These are phyloP conservation scores for Phortica magna DNA, from an alignment of 2,888 invertebrate species.

Conservation along the genomic window DNA sequence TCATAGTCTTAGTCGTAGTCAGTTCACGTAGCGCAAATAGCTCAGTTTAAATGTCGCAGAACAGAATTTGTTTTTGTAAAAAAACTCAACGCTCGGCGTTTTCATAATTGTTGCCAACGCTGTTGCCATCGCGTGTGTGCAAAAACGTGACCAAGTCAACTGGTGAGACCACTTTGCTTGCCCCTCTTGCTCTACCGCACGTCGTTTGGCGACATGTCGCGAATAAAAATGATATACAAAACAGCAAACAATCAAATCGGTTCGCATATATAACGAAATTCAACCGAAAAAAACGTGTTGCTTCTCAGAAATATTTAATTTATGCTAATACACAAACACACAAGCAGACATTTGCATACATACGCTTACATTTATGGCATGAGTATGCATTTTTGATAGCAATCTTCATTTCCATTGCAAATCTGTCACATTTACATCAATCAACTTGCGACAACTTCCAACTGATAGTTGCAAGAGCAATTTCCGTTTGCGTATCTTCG, in stretches of 20 bases:
- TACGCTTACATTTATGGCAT: too few species aligned
- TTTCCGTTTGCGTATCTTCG: neutral
- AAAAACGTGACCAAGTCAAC: conserved; percentile 60
- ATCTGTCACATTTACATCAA: neutral
- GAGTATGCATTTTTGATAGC: neutral
- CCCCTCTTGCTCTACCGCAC: neutral
- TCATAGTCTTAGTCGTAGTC: neutral
- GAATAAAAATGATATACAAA: conserved; percentile 6
- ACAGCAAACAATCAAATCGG: neutral
- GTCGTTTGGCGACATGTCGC: too few species aligned
- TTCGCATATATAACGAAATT: neutral
- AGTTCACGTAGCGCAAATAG: neutral
- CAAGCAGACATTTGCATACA: too few species aligned
- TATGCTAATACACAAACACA: too few species aligned
- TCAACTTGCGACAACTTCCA: neutral
- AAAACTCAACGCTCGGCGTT: conserved; percentile 3
- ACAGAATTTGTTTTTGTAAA: neutral
- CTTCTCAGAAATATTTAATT: too few species aligned
- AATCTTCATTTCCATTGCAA: neutral
- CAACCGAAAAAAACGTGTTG: neutral
- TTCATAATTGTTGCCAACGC: neutral
- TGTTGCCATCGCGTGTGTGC: conserved; percentile 51
- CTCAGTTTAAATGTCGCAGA: too few species aligned
- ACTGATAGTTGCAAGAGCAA: neutral
- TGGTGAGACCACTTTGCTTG: conserved; percentile 32